phyloP scores from a whole-genome alignment of 2,888 invertebrate species.

The Lordiphosa fenestrarum region DNA sequence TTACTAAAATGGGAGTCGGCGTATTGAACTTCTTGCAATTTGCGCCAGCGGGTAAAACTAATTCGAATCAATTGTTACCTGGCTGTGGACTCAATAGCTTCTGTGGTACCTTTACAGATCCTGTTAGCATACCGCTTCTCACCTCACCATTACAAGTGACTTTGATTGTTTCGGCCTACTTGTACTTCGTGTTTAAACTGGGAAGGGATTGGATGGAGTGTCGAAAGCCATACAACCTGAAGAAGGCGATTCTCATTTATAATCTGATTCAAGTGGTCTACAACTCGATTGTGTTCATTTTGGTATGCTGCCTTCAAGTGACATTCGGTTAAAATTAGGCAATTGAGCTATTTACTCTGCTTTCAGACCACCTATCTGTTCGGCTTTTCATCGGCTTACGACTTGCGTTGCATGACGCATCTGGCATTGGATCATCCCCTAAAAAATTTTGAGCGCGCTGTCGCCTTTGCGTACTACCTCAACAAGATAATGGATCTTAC shows the following conservation, averaged over 20 bases:
- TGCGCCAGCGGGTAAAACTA: too few species aligned
- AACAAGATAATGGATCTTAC: slow-evolving; percentile 6
- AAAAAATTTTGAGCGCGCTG: neutral
- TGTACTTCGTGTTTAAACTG: neutral
- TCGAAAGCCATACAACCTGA: slow-evolving; percentile 4
- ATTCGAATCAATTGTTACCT: too few species aligned
- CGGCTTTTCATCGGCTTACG: neutral
- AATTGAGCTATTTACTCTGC: neutral
- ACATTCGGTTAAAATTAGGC: too few species aligned
- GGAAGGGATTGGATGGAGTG: slow-evolving; percentile 4
- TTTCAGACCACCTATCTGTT: neutral
- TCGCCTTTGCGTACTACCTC: slow-evolving; percentile 1
- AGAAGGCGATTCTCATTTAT: slow-evolving; percentile 4
- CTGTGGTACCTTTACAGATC: neutral
- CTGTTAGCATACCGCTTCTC: neutral
- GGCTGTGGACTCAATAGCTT: too few species aligned
- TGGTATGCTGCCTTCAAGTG: neutral
- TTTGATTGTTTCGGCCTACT: neutral
- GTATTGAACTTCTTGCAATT: too few species aligned
- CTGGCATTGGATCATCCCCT: neutral
- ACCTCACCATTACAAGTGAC: neutral
- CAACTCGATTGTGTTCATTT: neutral
- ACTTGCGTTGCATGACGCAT: neutral
- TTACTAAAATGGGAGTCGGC: too few species aligned
- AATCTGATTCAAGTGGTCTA: slow-evolving; percentile 1